These are phyloP conservation scores for Acanthoscelides obtectus DNA, from an alignment of 2,888 invertebrate genomes.

Conservation along the genomic window DNA sequence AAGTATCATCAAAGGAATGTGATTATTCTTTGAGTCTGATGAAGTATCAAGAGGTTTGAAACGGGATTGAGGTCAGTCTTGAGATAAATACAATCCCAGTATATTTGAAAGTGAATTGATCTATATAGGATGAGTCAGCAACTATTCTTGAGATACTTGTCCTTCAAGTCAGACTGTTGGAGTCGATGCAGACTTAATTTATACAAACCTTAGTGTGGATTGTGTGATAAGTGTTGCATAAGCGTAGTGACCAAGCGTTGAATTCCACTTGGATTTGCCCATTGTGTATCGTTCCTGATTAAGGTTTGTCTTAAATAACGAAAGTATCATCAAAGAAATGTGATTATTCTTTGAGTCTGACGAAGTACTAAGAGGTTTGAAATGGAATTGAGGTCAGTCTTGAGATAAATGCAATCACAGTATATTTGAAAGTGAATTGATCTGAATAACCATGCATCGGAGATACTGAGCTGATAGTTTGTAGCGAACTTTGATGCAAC, in stretches of 20 bases:
- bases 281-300: not conserved
- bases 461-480: too few relatives aligned
- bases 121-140: not conserved
- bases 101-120: not conserved
- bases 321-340: not conserved
- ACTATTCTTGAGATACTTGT: too few relatives aligned
- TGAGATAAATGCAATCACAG: not conserved
- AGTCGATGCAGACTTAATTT: too few relatives aligned
- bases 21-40: not conserved
- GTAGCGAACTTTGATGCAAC: too few relatives aligned
- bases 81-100: not conserved
- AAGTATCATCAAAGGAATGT: not conserved
- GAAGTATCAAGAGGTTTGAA: not conserved
- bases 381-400: not conserved
- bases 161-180: too few relatives aligned
- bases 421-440: not conserved
- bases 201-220: too few relatives aligned
- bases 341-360: not conserved
- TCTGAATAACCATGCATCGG: not conserved
- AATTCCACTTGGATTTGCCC: conserved; percentile 25
- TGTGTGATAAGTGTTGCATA: too few relatives aligned
- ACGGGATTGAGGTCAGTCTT: not conserved
- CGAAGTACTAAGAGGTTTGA: not conserved
- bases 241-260: conserved; percentile 20
- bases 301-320: not conserved